phyloP scores from a whole-genome alignment of 2,113 vertebrate genomes.

The Strigops habroptila region DNA sequence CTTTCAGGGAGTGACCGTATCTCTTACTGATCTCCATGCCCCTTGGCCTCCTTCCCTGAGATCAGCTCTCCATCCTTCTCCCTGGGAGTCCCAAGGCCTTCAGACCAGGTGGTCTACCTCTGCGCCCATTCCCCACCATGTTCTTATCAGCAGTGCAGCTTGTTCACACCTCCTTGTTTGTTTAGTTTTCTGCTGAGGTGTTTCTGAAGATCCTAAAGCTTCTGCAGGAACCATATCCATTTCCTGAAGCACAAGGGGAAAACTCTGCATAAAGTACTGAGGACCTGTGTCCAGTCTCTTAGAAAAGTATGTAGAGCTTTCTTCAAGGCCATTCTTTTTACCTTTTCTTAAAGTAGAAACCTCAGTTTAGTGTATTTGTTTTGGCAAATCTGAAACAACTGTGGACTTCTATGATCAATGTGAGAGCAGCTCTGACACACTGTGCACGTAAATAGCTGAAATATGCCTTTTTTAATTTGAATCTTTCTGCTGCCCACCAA shows the following conservation, averaged over 20 bases:
- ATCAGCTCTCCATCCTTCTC: background rate
- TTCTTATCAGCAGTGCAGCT: background rate
- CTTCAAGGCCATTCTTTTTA: too few species aligned
- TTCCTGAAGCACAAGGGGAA: background rate
- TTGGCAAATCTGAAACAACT: background rate
- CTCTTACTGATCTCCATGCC: background rate
- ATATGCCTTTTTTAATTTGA: background rate
- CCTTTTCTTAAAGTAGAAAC: background rate
- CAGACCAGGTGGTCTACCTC: background rate
- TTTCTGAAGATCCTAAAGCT: background rate
- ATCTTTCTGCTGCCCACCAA: background rate
- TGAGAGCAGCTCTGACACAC: background rate
- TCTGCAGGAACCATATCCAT: background rate
- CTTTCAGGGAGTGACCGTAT: background rate
- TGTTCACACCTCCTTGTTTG: background rate
- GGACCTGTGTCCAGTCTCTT: background rate
- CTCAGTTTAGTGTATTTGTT: background rate
- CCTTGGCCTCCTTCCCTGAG: too few species aligned
- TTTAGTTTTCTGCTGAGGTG: background rate
- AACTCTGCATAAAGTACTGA: fast-evolving
- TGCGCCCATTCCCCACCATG: background rate
- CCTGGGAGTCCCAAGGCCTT: background rate
- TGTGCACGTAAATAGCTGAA: background rate
- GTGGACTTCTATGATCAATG: fast-evolving
- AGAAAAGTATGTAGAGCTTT: background rate